Conservation (phyloP, 2,888 invertebrate species). For the Sinhomidia bicolor region DNA sequence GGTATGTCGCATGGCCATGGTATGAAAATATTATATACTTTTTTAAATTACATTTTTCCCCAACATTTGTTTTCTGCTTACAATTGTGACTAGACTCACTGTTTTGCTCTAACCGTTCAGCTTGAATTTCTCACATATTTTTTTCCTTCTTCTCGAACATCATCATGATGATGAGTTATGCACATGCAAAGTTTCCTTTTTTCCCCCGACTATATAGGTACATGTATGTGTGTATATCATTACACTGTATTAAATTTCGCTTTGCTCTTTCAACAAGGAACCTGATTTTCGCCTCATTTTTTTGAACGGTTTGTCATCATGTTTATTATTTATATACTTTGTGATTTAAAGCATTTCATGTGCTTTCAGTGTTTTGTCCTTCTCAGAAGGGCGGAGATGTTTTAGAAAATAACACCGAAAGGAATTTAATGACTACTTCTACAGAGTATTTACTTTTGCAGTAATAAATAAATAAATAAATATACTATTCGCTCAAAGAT, state of each 20-base stretch:
- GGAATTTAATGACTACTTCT: no score
- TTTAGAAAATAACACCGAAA: no score
- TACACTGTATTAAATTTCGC: not conserved
- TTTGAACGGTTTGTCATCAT: not conserved
- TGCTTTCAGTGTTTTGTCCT: not conserved
- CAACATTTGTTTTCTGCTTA: slow-evolving; percentile 12
- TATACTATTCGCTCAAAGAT: no score
- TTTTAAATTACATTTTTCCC: slow-evolving; percentile 14
- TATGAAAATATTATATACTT: slow-evolving; percentile 39
- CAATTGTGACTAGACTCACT: not conserved
- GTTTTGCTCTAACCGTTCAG: not conserved
- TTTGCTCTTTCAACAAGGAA: not conserved
- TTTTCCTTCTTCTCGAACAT: not conserved
- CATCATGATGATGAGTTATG: slow-evolving; percentile 23
- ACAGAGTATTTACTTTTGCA: no score
- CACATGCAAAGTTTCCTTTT: not conserved
- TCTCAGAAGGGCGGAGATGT: no score
- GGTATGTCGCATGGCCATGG: not conserved
- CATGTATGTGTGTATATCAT: not conserved
- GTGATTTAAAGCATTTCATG: no score
- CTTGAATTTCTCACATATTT: not conserved
- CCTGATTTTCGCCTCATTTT: not conserved
- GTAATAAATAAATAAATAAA: no score
- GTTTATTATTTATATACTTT: no score
- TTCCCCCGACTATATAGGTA: not conserved